Evolutionary conservation across 2,113 vertebrate genomes (phyloP), one percentile per base, ranked within the genome.

Genomic region (Tinamus guttatus): DNA sequence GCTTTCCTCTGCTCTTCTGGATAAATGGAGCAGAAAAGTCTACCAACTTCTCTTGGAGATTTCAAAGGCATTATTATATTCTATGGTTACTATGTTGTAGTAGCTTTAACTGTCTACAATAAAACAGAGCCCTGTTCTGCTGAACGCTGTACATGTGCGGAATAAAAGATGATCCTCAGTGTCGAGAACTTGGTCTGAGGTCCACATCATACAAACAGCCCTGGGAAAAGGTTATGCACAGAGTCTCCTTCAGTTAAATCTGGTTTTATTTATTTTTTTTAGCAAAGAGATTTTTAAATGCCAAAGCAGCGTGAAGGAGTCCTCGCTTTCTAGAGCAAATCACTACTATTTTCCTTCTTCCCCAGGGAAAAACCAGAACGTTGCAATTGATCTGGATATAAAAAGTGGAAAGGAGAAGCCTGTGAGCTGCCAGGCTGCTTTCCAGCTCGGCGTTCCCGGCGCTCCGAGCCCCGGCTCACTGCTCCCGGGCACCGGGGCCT

Each of bases 21-120:
- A 30, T 76, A 92, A 94, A 96, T 73, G 94, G 93, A 87, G 89
- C 94, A 92, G 94, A 92, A 92, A 97, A 91, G 86, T 92, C 89
- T 89, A 43, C 91, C 83, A 80, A 69, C 43, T 92, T 91, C 83
- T 92, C 51, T 13, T 43, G 15, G 77, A 90, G 83, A 20, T 84
- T 95, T 87, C 86, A 71, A 51, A 81, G 68, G 21, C 18, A 5
- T 82, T 67, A 59, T 89, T 87, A 17, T 77, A 18, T 58, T 43
- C 74, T 77, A 56, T 56, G 27, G n/a, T 71, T 79, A 69, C 71
- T 90, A 43, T 25, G 47, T 58, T 62, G 81, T 73, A 18, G 1
- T 52, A 80, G 54, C 67, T 87, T 47, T 43, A 76, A 28, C 47
- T 84, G 15, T 28, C 49, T 74, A 5, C 74, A 40, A 60, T 90